Base-by-base conservation (phyloP, 1,140 invertebrate species). In the Hycleus phaleratus region DNA sequence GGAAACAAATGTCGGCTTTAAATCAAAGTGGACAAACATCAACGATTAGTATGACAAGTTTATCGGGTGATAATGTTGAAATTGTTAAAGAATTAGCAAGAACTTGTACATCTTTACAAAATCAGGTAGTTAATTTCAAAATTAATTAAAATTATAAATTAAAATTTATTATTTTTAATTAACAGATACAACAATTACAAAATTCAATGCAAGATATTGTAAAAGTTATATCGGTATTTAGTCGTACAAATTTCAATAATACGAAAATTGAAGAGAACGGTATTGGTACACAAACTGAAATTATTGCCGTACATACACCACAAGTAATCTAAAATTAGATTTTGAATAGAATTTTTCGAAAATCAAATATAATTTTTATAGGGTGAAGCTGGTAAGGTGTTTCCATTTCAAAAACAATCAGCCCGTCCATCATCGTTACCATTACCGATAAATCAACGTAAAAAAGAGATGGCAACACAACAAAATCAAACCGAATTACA, bases 1-100 rank as follows among this genome's bases (percentile, higher is more conserved):
- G 91, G 90, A 90, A 91, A 71, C 92, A 93, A 75, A 88, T 94
- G 10, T 86, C 85, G 10, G 81, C 81, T 2, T 71, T 88, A 52
- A 83, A 88, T 62, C 77, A 56, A 43, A 54, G 25, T 46, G 42
- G 43, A 57, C 25, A 26, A 38, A 11, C 42, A 7, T 57, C 50
- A 46, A 58, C 49, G 49, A 44, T 60, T 25, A 67, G 62, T 39
- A 59, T 66, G 58, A 65, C 62, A 47, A 62, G 62, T 60, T 62
- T 68, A 49, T 49, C 55, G 2, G 49, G 42, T 42, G 50, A 67
- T 40, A 69, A 70, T 60, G 44, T 63, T 0, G 68, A 69, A 54
- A 62, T 73, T 12, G 75, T 79, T 4, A 73, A 74, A 57, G 75
- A 78, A 64, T 63, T 80, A 49, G 75, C 77, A 9, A 75, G 77